Percentiles rank a stretch among this genome's conserved stretches.
phyloP scores from a whole-genome alignment of 2,888 invertebrate species.

The Lapara coniferarum region DNA sequence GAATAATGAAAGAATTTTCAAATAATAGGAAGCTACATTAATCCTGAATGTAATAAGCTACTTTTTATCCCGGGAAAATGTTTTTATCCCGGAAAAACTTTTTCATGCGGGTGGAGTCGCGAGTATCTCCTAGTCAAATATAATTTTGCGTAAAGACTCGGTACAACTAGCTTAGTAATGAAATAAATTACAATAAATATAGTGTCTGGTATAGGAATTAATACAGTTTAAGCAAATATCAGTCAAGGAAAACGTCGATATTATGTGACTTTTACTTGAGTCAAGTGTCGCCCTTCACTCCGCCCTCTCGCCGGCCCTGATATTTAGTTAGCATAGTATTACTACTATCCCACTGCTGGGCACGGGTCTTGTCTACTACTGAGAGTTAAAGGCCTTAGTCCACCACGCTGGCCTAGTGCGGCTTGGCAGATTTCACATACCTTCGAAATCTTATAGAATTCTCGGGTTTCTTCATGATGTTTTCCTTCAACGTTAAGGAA shows the following conservation, averaged over 20 bases:
- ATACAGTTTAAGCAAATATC: background rate
- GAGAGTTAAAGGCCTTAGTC: background rate
- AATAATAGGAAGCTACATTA: too few relatives aligned
- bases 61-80: too few relatives aligned
- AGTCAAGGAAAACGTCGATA: conserved; percentile 12
- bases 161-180: too few relatives aligned
- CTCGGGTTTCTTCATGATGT: too few relatives aligned
- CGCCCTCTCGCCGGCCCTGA: background rate
- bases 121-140: too few relatives aligned
- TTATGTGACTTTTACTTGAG: conserved; percentile 1
- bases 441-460: too few relatives aligned
- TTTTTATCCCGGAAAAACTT: too few relatives aligned
- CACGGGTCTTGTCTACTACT: background rate
- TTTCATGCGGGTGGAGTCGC: too few relatives aligned
- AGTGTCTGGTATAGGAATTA: background rate
- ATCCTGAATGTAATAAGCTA: too few relatives aligned
- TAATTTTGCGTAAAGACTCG: too few relatives aligned
- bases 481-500: too few relatives aligned
- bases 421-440: background rate
- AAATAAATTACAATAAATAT: background rate
- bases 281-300: conserved; percentile 9
- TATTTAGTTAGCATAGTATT: background rate
- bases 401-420: background rate
- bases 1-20: too few relatives aligned
- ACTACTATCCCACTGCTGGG: background rate